Percentiles rank a stretch among this genome's conserved stretches.
phyloP scores from a whole-genome alignment of 2,113 vertebrate species.

The Pangasianodon hypophthalmus region DNA sequence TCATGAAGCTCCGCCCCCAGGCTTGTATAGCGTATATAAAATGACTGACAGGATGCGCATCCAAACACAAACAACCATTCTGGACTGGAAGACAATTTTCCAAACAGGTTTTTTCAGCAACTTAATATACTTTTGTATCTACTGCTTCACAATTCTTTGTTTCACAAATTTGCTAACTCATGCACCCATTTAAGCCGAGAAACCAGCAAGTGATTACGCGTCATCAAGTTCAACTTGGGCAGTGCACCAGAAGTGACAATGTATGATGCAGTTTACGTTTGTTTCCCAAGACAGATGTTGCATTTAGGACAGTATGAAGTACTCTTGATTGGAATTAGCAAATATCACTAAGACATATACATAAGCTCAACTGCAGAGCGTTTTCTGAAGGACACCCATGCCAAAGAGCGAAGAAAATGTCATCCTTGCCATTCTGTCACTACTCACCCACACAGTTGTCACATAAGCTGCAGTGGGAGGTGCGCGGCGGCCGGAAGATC shows the following conservation, averaged over 20 bases:
- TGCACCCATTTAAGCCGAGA: not conserved
- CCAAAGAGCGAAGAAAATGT: not conserved
- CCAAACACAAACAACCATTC: not conserved
- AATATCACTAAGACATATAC: not conserved
- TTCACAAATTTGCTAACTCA: too few species aligned
- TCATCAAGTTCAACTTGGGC: not conserved
- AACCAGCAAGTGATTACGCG: not conserved
- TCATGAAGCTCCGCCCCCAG: not conserved
- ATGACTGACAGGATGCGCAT: not conserved
- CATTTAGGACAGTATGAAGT: not conserved
- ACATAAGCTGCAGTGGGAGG: slow-evolving; percentile 94
- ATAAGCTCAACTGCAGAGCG: not conserved
- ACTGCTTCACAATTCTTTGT: too few species aligned
- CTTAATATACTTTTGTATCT: too few species aligned
- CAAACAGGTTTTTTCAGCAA: not conserved
- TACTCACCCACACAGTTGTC: slow-evolving; percentile 94
- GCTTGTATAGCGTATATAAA: not conserved
- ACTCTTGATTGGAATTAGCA: not conserved
- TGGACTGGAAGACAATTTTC: too few species aligned
- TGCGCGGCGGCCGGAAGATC: slow-evolving; percentile 92
- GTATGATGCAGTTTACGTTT: not conserved
- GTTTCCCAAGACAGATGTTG: not conserved
- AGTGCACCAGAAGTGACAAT: not conserved
- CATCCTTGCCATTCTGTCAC: not conserved
- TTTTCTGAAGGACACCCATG: not conserved